Evolutionary conservation across 2,888 invertebrate genomes (phyloP), one percentile per base, ranked within the genome.

Genomic region (Temnothorax ravouxi): DNA sequence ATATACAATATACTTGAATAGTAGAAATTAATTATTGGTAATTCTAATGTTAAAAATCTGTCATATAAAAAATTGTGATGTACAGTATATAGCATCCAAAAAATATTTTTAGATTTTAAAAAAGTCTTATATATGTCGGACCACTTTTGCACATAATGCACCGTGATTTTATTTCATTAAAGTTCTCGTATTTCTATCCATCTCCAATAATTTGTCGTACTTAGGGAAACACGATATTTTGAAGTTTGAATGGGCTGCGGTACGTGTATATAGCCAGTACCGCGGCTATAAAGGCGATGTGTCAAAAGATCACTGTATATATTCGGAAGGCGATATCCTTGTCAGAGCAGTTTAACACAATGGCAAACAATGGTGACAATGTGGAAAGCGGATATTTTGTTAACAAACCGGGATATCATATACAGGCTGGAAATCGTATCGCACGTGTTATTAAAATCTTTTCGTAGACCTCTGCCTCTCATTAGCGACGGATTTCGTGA

Each of bases 341-440:
- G 54, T 64, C n/a, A 54, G 38, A 52, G 8, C 11, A 41, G 13
- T 74, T 74, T 34, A 74, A 59, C 18, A 44, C n/a, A 29, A 47
- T 4, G 15, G 15, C 34, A n/a, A 61, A 34, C 44, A 18, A 41
- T 41, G 44, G 15, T 47, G n/a, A 62, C 47, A 29, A 44, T 41
- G 44, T 34, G 64, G 18, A 64, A 76, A 64, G 38, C 21, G 50
- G 34, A 76, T 64, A 50, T 64, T 76, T 76, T 25, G 18, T 47
- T 75, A 75, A 75, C 21, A 0, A 50, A 38, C 50, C 50, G 25
- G 18, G 11, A 64, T 75, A 50, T 64, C 64, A 47, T 38, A 50
- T 50, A 64, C 21, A 1, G 25, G 18, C 25, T 41, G 34, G 5
- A 18, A 50, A 47, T 75, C n/a, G 29, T 47, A 38, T 59, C 29